A percentile compares a stretch with the other conserved stretches of the same genome.
Conservation (phyloP, 2,888 invertebrate genomes). For the Luperina nickerlii region DNA sequence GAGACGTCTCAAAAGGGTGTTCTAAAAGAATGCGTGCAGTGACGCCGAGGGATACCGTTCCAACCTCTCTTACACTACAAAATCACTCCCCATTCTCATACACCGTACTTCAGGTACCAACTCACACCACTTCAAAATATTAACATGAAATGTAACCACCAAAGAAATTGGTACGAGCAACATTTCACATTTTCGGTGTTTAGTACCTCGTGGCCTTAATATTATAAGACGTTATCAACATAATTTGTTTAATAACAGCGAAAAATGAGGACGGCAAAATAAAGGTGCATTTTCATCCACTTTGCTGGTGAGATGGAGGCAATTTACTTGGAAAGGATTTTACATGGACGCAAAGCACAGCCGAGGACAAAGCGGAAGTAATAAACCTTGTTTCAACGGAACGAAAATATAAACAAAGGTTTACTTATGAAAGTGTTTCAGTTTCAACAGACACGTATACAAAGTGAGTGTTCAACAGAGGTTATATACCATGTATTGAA, state of each 20-base stretch:
- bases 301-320: constrained; percentile 74
- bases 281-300: constrained; percentile 76
- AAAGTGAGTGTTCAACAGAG: constrained; percentile 38
- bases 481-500: constrained; percentile 22
- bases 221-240: constrained; percentile 60
- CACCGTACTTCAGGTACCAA: constrained; percentile 67
- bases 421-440: constrained; percentile 60
- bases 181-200: constrained; percentile 57
- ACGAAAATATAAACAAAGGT: constrained; percentile 78
- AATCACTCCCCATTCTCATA: constrained; percentile 78
- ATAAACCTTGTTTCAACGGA: constrained; percentile 81
- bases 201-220: constrained; percentile 55
- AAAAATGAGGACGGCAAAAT: constrained; percentile 72
- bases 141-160: constrained; percentile 53
- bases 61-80: constrained; percentile 75
- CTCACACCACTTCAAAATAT: constrained; percentile 64
- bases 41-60: constrained; percentile 76
- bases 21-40: constrained; percentile 82
- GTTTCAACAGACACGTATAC: constrained; percentile 53
- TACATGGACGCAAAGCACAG: constrained; percentile 74
- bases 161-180: constrained; percentile 42
- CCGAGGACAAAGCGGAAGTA: constrained; percentile 80
- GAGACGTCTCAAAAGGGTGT: constrained; percentile 86
- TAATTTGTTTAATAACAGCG: constrained; percentile 68
- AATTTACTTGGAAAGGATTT: constrained; percentile 83